phyloP scores from a whole-genome alignment of 2,888 invertebrate species.

The Melanchra persicariae region DNA sequence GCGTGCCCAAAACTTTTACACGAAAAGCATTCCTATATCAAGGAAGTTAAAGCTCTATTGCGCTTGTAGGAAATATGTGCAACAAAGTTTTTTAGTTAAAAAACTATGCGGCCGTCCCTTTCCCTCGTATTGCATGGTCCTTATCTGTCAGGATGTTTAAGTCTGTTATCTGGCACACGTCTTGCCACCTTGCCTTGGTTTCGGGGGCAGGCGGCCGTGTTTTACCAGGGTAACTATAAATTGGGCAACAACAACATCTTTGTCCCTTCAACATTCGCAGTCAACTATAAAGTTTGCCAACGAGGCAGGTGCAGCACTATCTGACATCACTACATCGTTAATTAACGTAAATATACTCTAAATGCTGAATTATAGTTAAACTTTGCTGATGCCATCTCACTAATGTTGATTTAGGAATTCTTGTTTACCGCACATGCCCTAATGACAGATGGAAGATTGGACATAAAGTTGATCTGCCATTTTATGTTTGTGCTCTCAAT shows the following conservation, averaged over 20 bases:
- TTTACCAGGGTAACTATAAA: slow-evolving; percentile 82
- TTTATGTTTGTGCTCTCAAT: slow-evolving; percentile 49
- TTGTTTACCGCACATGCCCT: slow-evolving; percentile 51
- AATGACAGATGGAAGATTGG: slow-evolving; percentile 58
- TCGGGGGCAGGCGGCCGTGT: slow-evolving; percentile 77
- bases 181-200: slow-evolving; percentile 84
- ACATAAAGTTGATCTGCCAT: slow-evolving; percentile 39
- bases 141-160: slow-evolving; percentile 87
- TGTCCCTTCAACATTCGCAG: slow-evolving; percentile 83
- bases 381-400: slow-evolving; percentile 72
- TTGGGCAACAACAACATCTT: slow-evolving; percentile 83
- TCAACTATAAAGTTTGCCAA: slow-evolving; percentile 83
- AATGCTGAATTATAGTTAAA: slow-evolving; percentile 64
- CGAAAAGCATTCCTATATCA: slow-evolving; percentile 62
- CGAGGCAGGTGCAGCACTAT: slow-evolving; percentile 85
- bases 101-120: slow-evolving; percentile 80
- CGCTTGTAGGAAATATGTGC: slow-evolving; percentile 43
- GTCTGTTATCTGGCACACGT: slow-evolving; percentile 89
- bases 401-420: slow-evolving; percentile 70
- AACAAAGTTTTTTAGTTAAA: slow-evolving; percentile 84
- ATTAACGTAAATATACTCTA: slow-evolving; percentile 81
- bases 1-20: slow-evolving; percentile 78
- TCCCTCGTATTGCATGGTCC: slow-evolving; percentile 81
- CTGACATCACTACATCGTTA: slow-evolving; percentile 82
- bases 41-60: slow-evolving; percentile 60